These are phyloP conservation scores for Drosophila sproati DNA, from an alignment of 1,140 invertebrate species.

Conservation along the genomic window DNA sequence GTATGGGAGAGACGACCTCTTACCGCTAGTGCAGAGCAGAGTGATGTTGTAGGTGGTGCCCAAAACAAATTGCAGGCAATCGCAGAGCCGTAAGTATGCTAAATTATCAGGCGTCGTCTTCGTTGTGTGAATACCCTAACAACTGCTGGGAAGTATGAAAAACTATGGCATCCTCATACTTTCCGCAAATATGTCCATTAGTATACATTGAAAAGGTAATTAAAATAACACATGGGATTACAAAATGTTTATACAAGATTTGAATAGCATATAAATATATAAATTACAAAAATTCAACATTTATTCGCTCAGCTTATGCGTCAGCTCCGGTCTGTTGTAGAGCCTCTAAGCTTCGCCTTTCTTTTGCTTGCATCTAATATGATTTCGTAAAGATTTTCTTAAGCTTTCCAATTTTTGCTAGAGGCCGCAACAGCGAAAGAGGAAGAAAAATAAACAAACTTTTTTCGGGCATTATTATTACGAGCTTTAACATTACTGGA, in stretches of 20 bases:
- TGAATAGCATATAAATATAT: too few relatives aligned
- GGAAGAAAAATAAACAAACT: constrained; percentile 36
- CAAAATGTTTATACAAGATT: too few relatives aligned
- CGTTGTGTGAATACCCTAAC: constrained; percentile 32
- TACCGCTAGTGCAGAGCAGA: constrained; percentile 49
- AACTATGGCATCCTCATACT: too few relatives aligned
- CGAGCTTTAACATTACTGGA: constrained; percentile 77
- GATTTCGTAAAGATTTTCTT: constrained; percentile 57
- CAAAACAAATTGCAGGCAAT: constrained; percentile 80
- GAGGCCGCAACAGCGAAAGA: constrained; percentile 38
- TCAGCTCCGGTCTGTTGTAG: background rate
- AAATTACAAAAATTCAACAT: too few relatives aligned
- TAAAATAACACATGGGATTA: too few relatives aligned
- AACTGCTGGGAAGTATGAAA: background rate
- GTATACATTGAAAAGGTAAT: too few relatives aligned
- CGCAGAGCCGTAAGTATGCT: constrained; percentile 77
- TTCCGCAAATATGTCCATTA: too few relatives aligned
- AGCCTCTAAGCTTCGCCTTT: background rate
- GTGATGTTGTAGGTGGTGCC: constrained; percentile 76
- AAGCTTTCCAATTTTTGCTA: constrained; percentile 71
- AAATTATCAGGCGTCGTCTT: constrained; percentile 75
- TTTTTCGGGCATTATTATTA: constrained; percentile 74
- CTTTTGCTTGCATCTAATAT: constrained; percentile 25
- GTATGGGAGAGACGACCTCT: constrained; percentile 60
- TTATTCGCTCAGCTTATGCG: too few relatives aligned